Conservation (phyloP, 2,888 invertebrate species). For the Ceriagrion tenellum region DNA sequence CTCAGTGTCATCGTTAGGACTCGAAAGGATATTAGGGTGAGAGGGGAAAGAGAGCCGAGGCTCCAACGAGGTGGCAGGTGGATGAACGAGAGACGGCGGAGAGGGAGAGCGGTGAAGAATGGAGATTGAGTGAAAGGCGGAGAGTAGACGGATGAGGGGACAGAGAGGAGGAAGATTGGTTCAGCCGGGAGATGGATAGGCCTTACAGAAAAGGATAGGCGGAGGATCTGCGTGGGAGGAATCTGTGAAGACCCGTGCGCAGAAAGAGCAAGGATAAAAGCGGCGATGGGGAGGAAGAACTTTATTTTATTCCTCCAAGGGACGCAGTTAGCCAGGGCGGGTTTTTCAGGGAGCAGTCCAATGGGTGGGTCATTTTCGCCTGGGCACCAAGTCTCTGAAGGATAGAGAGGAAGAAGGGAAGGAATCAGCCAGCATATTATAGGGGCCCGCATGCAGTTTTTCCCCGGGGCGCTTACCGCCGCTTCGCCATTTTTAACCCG, state of each 20-base stretch:
- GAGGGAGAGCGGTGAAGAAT: not conserved
- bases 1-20: not conserved
- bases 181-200: not conserved
- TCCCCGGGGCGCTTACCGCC: conserved; percentile 57
- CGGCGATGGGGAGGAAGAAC: not conserved
- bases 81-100: not conserved
- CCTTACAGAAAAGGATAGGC: not conserved
- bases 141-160: not conserved
- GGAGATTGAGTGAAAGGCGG: not conserved
- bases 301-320: conserved; percentile 4
- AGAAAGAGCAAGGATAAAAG: conserved; percentile 7
- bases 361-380: conserved; percentile 28
- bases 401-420: conserved; percentile 54
- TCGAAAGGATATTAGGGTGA: not conserved
- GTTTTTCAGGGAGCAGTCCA: not conserved
- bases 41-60: not conserved
- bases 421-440: conserved; percentile 58
- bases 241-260: not conserved
- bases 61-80: not conserved
- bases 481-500: conserved; percentile 58
- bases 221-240: not conserved
- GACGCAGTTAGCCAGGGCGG: conserved; percentile 3
- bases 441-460: conserved; percentile 60
- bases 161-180: not conserved
- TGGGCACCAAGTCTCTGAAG: conserved; percentile 51